Evolutionary conservation across 2,888 invertebrate species (phyloP).

Genomic region (Drosophila sordidula): DNA sequence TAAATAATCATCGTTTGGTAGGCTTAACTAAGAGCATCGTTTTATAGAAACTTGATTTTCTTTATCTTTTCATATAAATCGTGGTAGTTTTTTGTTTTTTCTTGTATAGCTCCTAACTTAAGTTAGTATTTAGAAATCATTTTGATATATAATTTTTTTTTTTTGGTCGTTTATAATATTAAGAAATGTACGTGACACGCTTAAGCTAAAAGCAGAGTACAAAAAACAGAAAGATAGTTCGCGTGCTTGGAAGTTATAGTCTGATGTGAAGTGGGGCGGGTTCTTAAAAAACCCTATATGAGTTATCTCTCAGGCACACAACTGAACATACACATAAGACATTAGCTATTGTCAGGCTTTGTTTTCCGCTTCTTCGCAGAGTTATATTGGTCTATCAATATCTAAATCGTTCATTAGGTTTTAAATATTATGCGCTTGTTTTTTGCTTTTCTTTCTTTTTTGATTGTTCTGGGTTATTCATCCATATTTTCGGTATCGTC

Average conservation of each 20-base stretch:
- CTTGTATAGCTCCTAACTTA: constrained; percentile 44
- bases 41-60: constrained; percentile 22
- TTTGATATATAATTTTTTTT: constrained; percentile 39
- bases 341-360: constrained; percentile 47
- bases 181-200: constrained; percentile 49
- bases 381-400: not conserved
- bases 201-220: constrained; percentile 55
- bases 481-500: constrained; percentile 80
- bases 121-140: constrained; percentile 55
- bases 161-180: constrained; percentile 65
- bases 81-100: constrained; percentile 27
- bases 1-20: constrained; percentile 50
- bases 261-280: not conserved
- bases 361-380: not conserved
- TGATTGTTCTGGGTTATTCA: constrained; percentile 60
- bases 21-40: constrained; percentile 69
- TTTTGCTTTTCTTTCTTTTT: constrained; percentile 18
- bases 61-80: constrained; percentile 33
- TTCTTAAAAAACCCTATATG: not conserved
- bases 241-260: constrained; percentile 24
- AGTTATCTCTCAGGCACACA: constrained; percentile 19
- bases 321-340: constrained; percentile 14
- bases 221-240: constrained; percentile 47
- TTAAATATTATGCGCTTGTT: constrained; percentile 21
- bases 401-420: constrained; percentile 24